Evolutionary conservation across 2,113 vertebrate genomes (phyloP).

Genomic region (Potamarius usumacintae): DNA sequence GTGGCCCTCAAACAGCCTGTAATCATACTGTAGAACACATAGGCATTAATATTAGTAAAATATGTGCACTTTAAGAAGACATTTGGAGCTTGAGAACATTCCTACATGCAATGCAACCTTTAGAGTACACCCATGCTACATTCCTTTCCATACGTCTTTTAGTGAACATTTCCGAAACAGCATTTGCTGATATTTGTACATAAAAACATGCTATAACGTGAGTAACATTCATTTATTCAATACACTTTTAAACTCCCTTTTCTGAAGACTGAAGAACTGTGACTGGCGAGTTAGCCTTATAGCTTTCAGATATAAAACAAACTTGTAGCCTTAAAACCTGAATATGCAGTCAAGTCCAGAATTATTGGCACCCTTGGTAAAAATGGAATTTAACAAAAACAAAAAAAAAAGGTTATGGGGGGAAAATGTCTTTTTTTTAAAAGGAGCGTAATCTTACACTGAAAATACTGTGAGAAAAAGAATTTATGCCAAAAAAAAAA

Average conservation of each 20-base stretch:
- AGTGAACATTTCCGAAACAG: conserved; percentile 31
- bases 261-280: conserved; percentile 17
- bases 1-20: conserved; percentile 41
- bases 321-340: neutral
- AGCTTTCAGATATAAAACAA: conserved; percentile 11
- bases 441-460: neutral
- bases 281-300: conserved; percentile 33
- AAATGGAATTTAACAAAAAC: neutral
- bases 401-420: neutral
- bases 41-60: conserved; percentile 51
- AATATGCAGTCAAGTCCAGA: neutral
- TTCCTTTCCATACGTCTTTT: conserved; percentile 37
- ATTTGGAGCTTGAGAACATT: conserved; percentile 55
- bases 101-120: conserved; percentile 60
- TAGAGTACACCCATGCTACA: conserved; percentile 39
- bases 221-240: conserved; percentile 25
- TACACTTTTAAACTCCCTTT: conserved; percentile 14
- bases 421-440: neutral
- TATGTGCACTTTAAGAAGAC: conserved; percentile 58
- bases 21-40: conserved; percentile 48
- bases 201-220: conserved; percentile 58
- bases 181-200: conserved; percentile 29
- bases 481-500: no score
- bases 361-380: conserved; percentile 7
- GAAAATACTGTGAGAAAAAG: neutral